Evolutionary conservation across 2,797 vertebrate genomes (phyloP).

Genomic region (Acipenser ruthenus): DNA sequence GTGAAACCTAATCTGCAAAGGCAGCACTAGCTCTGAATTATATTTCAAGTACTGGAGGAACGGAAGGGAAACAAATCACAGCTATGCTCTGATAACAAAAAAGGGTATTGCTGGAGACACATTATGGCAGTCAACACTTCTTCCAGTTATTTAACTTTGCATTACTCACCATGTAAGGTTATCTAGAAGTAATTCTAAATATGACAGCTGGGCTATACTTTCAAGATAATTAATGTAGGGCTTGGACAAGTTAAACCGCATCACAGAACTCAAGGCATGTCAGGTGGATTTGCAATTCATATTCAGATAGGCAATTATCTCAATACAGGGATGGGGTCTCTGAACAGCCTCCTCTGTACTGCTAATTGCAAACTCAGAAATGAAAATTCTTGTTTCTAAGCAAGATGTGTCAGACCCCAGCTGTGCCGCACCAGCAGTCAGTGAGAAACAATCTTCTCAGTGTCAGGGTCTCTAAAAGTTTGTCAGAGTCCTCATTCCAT

Average conservation of each 20-base stretch:
- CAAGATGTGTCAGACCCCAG: neutral
- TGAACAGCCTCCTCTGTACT: neutral
- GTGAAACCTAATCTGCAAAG: too few relatives aligned
- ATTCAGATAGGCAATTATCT: slow-evolving; percentile 2
- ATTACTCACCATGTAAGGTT: too few relatives aligned
- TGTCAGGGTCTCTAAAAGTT: neutral
- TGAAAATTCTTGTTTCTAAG: neutral
- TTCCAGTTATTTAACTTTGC: too few relatives aligned
- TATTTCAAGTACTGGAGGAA: too few relatives aligned
- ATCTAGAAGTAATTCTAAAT: too few relatives aligned
- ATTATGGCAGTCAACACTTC: too few relatives aligned
- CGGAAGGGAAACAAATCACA: too few relatives aligned
- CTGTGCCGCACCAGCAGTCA: neutral
- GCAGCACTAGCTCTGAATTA: too few relatives aligned
- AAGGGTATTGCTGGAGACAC: too few relatives aligned
- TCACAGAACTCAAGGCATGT: neutral
- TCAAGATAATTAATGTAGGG: slow-evolving; percentile 1
- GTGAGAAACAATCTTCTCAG: neutral
- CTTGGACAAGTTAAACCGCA: neutral
- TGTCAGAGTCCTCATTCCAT: neutral
- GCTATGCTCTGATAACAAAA: too few relatives aligned
- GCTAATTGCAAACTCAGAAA: neutral
- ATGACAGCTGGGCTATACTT: neutral
- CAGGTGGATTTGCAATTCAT: slow-evolving; percentile 8
- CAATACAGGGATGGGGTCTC: neutral